Percentiles rank a stretch among this genome's conserved stretches.
Conservation (phyloP, 2,113 vertebrate genomes). For the Cephalopholis sonnerati region DNA sequence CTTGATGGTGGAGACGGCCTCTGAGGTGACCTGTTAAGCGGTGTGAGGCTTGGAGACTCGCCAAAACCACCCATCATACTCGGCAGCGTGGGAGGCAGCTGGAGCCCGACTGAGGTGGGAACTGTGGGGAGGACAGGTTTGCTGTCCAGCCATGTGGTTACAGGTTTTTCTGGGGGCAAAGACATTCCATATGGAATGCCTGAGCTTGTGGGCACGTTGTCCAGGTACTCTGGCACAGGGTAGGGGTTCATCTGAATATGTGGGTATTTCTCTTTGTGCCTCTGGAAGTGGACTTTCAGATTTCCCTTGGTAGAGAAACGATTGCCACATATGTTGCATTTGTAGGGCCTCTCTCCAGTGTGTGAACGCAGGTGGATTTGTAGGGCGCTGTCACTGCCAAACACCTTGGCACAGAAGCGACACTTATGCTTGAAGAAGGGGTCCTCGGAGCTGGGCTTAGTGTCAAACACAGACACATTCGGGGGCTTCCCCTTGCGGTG, state of each 20-base stretch:
- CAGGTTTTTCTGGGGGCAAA: conserved; percentile 96
- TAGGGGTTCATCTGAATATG: conserved; percentile 99
- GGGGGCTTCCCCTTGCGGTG: conserved; percentile 98
- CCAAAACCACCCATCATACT: conserved; percentile 87
- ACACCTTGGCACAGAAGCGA: conserved; percentile 99
- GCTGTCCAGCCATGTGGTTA: conserved; percentile 98
- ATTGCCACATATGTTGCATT: conserved; percentile 99
- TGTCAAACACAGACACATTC: conserved; percentile 97
- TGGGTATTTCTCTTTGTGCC: conserved; percentile 99
- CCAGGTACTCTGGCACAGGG: conserved; percentile 98
- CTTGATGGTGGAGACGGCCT: conserved; percentile 95
- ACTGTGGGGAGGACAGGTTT: conserved; percentile 93
- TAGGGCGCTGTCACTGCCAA: conserved; percentile 98
- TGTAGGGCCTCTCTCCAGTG: conserved; percentile 97
- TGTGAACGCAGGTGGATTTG: conserved; percentile 99
- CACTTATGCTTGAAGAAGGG: conserved; percentile 99
- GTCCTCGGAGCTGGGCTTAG: conserved; percentile 96
- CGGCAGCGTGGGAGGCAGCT: conserved; percentile 92
- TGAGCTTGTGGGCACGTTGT: conserved; percentile 98
- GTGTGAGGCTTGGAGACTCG: conserved; percentile 94
- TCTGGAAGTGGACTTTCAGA: conserved; percentile 98
- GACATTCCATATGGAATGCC: conserved; percentile 99
- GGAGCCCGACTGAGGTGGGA: conserved; percentile 91
- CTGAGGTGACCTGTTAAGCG: conserved; percentile 93
- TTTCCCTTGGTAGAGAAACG: conserved; percentile 99